Conservation (phyloP, 1,140 invertebrate species). For the Papilio polytes region DNA sequence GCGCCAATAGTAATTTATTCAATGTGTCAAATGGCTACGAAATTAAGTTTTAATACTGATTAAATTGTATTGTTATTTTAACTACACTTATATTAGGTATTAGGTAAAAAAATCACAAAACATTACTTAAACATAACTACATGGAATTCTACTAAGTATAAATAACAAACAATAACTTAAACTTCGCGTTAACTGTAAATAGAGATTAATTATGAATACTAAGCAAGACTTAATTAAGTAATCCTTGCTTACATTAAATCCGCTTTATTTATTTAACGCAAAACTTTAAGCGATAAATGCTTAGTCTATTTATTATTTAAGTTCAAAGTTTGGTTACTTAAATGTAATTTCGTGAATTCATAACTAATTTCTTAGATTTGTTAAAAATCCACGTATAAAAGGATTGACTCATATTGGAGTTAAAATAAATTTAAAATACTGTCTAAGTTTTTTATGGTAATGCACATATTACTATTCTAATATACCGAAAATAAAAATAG, state of each 20-base stretch:
- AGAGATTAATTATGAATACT: background rate
- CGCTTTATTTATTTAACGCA: background rate
- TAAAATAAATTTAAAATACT: too few relatives aligned
- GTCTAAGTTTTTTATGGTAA: too few relatives aligned
- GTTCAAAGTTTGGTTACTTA: constrained; percentile 1
- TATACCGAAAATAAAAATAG: background rate
- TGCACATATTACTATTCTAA: too few relatives aligned
- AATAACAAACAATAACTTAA: background rate
- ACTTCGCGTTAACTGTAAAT: background rate
- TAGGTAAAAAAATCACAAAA: background rate
- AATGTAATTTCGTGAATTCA: background rate
- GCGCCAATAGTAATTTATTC: constrained; percentile 19
- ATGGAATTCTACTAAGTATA: background rate
- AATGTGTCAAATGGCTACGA: background rate
- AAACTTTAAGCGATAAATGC: background rate
- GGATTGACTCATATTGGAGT: too few relatives aligned
- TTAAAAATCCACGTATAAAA: too few relatives aligned
- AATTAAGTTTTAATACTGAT: background rate
- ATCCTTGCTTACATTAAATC: constrained; percentile 1
- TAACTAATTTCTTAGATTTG: background rate
- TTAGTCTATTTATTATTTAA: constrained; percentile 16
- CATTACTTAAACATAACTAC: background rate
- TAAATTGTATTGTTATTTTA: background rate
- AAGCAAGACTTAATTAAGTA: constrained; percentile 1
- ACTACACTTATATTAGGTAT: background rate